Conservation (phyloP, 2,113 vertebrate species). For the Pollimyrus isidori region DNA sequence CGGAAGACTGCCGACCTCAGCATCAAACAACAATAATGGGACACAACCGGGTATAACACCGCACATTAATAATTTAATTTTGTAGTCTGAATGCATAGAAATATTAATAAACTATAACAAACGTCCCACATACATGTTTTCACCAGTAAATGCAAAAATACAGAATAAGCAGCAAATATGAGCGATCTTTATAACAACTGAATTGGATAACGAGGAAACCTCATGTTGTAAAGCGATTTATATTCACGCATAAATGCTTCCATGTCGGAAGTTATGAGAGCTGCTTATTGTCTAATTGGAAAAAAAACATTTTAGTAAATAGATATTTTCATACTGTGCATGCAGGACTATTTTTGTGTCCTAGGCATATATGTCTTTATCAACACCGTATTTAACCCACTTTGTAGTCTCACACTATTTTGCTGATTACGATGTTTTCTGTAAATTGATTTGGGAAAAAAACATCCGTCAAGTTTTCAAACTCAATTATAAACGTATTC, state of each 20-base stretch:
- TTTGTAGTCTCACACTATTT: not conserved
- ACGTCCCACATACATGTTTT: not conserved
- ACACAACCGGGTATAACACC: not conserved
- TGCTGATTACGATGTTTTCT: slow-evolving; percentile 21
- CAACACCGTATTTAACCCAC: not conserved
- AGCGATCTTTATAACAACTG: not conserved
- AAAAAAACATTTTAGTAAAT: not conserved
- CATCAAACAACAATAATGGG: not conserved
- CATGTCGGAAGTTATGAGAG: not conserved
- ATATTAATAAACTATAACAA: not conserved
- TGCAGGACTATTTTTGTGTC: not conserved
- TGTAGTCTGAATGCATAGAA: not conserved
- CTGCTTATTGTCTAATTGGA: not conserved
- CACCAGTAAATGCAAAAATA: not conserved
- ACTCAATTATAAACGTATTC: not conserved
- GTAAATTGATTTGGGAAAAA: not conserved
- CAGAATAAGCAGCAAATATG: not conserved
- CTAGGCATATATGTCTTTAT: not conserved
- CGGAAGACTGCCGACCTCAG: not conserved
- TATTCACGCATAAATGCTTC: not conserved
- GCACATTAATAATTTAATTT: not conserved
- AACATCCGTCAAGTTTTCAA: not conserved
- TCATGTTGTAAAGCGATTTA: not conserved
- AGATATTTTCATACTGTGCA: not conserved
- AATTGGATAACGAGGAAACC: not conserved